Conservation (phyloP, 1,140 invertebrate genomes). For the Oreohelix idahoensis region DNA sequence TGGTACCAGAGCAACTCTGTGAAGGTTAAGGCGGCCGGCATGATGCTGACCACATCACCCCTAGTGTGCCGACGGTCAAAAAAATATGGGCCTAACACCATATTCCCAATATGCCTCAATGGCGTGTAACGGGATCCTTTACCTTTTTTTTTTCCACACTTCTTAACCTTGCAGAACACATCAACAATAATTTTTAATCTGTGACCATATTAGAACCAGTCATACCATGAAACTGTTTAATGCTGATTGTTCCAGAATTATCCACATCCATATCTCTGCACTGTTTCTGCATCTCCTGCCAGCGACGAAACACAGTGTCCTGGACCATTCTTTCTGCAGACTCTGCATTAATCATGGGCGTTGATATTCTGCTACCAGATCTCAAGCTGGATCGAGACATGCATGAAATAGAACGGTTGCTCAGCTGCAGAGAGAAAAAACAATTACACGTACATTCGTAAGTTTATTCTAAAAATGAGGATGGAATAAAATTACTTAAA, state of each 20-base stretch:
- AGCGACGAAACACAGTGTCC: constrained; percentile 59
- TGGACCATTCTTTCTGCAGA: constrained; percentile 59
- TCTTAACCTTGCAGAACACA: no score
- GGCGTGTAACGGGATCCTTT: no score
- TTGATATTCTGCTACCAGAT: constrained; percentile 51
- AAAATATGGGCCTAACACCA: no score
- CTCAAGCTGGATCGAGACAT: constrained; percentile 50
- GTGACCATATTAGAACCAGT: background rate
- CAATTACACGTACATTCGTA: no score
- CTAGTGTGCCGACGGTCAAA: no score
- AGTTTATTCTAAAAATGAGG: no score
- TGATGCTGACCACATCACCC: no score
- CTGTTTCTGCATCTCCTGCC: constrained; percentile 66
- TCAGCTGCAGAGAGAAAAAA: background rate
- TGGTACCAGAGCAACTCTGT: no score
- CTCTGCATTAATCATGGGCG: constrained; percentile 68
- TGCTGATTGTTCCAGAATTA: constrained; percentile 62
- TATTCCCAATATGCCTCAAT: no score
- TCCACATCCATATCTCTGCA: constrained; percentile 61
- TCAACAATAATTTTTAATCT: background rate
- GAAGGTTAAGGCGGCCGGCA: no score
- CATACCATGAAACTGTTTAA: constrained; percentile 58
- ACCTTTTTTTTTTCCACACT: no score
- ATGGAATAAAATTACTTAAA: no score
- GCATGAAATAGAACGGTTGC: constrained; percentile 40